Evolutionary conservation across 2,888 invertebrate genomes (phyloP).

Genomic region (Pegoplata infirma): DNA sequence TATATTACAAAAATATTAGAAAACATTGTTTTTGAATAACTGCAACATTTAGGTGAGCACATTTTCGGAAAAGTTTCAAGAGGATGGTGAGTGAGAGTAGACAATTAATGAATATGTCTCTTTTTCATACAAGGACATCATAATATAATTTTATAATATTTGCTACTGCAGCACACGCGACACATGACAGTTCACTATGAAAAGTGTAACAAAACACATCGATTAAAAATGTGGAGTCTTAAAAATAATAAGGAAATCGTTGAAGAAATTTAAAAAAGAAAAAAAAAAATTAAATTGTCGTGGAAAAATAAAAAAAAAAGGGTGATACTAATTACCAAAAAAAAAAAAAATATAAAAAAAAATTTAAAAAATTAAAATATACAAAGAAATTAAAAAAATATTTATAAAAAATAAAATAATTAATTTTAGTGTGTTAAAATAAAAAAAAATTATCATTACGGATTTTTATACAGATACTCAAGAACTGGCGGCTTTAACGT

Average conservation of each 20-base stretch:
- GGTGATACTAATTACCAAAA: neutral
- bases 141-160: slow-evolving; percentile 4
- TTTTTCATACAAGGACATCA: no score
- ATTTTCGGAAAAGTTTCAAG: no score
- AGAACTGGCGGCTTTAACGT: slow-evolving; percentile 27
- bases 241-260: neutral
- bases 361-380: neutral
- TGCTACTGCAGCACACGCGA: slow-evolving; percentile 8
- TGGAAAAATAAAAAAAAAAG: neutral
- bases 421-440: neutral
- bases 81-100: no score
- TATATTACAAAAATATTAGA: no score
- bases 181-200: slow-evolving; percentile 36
- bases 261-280: neutral
- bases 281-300: neutral
- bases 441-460: slow-evolving; percentile 18
- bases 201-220: slow-evolving; percentile 48
- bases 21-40: no score
- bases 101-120: no score
- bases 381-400: neutral
- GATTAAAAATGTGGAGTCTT: neutral
- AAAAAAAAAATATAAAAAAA: neutral
- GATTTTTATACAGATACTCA: neutral
- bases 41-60: no score
- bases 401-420: neutral